A percentile compares a stretch with the other conserved stretches of the same genome.
phyloP scores from a whole-genome alignment of 1,140 invertebrate genomes.

The Helicoverpa zea region DNA sequence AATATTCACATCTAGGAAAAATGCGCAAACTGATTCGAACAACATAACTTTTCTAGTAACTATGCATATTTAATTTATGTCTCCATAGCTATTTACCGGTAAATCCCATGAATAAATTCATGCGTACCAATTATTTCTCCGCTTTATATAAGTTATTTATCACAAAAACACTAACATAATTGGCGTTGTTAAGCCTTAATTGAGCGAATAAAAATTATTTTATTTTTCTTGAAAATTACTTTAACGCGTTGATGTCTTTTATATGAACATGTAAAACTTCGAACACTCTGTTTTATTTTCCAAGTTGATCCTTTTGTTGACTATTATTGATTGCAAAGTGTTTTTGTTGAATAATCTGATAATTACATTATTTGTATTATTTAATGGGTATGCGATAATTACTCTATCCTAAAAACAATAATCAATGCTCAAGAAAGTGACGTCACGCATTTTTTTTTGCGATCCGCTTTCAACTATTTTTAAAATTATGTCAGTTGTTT shows the following conservation, averaged over 20 bases:
- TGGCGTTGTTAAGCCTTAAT: not conserved
- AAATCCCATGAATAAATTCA: not conserved
- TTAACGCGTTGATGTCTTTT: conserved; percentile 28
- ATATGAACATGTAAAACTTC: not conserved
- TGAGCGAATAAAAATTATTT: not conserved
- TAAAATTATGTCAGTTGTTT: no score
- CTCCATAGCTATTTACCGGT: not conserved
- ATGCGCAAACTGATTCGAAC: not conserved
- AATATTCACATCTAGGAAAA: not conserved
- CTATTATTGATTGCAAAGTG: not conserved
- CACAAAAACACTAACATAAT: not conserved
- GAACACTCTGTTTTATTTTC: not conserved
- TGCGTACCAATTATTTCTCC: not conserved
- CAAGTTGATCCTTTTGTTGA: no score
- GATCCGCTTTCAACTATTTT: no score
- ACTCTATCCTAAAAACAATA: no score
- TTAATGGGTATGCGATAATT: not conserved
- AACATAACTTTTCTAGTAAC: not conserved
- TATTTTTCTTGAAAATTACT: not conserved
- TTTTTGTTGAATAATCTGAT: not conserved
- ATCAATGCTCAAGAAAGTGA: no score
- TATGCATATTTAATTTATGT: conserved; percentile 8
- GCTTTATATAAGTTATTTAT: not conserved
- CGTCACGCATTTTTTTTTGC: not conserved
- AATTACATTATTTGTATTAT: not conserved